Evolutionary conservation across 1,140 invertebrate genomes (phyloP), one percentile per base, ranked within the genome.

Genomic region (Venturia canescens): DNA sequence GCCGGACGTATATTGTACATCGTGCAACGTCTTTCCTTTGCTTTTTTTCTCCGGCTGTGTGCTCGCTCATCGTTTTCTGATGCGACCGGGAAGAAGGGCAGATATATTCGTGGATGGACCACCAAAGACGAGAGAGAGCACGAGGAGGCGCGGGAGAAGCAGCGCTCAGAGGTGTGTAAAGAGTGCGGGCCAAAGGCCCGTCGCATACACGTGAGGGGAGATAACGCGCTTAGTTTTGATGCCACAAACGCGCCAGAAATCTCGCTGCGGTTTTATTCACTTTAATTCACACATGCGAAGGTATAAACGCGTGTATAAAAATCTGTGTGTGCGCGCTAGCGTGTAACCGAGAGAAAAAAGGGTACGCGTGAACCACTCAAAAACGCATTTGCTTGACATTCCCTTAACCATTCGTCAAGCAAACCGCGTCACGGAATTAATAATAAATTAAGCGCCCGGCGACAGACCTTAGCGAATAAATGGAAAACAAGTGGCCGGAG

Each of bases 361-460:
- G 53, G 80, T 79, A 74, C 71, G 74, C 67, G 71, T 80, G 82
- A 72, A 82, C 53, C 85, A 85, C 85, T 88, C 86, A 86, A 88
- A 86, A 85, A 74, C 82, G 82, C 88, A 86, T 87, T 66, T 88
- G 86, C 72, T 79, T 50, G 69, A 82, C 81, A 80, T 15, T 78
- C 80, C 83, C 75, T 72, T 57, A 44, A 70, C 63, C 78, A 82
- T 82, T 82, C 80, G 69, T 85, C 80, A 83, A 60, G 63, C 23
- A n/a, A 53, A 44, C 21, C 26, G 66, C 26, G 66, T 80, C 21
- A 60, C 71, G 83, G 83, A 87, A 89, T 90, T 88, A 88, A 90
- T 84, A 84, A 87, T 82, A 84, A 87, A 90, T 90, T 86, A 90
- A 87, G 84, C 78, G n/a, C n/a, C n/a, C n/a, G 77, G 78, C 82